Evolutionary conservation across 2,113 vertebrate species (phyloP).

Genomic region (Caretta caretta): DNA sequence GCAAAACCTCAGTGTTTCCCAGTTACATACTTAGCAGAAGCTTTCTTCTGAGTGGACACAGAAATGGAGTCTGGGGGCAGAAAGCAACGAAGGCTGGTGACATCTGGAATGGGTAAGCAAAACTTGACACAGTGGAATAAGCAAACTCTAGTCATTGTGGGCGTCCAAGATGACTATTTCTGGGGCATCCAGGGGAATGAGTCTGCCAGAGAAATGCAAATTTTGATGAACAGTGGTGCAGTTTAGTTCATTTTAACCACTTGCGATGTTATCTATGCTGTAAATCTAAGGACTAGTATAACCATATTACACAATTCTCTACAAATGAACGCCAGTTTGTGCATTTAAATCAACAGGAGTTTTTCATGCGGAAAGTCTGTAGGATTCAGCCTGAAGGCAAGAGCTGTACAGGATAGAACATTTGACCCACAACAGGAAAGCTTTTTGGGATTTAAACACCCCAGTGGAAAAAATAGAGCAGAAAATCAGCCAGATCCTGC

Average conservation of each 20-base stretch:
- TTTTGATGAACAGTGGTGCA: neutral
- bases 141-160: neutral
- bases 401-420: neutral
- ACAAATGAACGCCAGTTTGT: neutral
- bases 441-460: constrained; percentile 39
- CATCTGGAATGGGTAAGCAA: constrained; percentile 10
- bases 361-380: neutral
- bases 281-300: neutral
- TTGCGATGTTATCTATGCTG: neutral
- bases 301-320: neutral
- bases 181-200: neutral
- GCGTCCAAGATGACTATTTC: neutral
- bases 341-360: neutral
- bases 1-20: constrained; percentile 7
- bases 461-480: constrained; percentile 37
- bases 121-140: neutral
- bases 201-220: neutral
- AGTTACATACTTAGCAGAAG: neutral
- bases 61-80: neutral
- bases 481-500: neutral
- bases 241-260: neutral
- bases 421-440: neutral
- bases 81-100: neutral
- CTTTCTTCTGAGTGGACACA: neutral
- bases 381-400: neutral